Evolutionary conservation across 2,888 invertebrate genomes (phyloP).

Genomic region (Lobophora halterata): DNA sequence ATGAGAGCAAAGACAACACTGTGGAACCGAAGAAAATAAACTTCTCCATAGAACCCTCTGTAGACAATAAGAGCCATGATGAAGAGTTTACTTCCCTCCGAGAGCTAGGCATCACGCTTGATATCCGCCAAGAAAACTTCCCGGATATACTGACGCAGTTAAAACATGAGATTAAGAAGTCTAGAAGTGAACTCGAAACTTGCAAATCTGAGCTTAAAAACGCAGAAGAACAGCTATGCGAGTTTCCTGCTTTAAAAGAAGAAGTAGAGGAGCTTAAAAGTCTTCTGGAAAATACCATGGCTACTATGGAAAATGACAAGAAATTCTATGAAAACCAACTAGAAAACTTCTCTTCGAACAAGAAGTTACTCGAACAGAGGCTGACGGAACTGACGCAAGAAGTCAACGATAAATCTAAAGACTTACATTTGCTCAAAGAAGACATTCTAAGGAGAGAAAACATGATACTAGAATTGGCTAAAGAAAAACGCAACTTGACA

Average conservation of each 20-base stretch:
- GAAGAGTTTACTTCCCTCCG: conserved; percentile 76
- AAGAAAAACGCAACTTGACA: conserved; percentile 79
- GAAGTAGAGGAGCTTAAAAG: conserved; percentile 72
- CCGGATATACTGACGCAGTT: conserved; percentile 69
- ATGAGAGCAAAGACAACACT: conserved; percentile 57
- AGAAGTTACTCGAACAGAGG: conserved; percentile 77
- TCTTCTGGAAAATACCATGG: conserved; percentile 71
- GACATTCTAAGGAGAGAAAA: conserved; percentile 80
- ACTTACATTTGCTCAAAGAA: conserved; percentile 75
- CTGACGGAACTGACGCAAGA: conserved; percentile 80
- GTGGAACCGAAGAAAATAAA: conserved; percentile 74
- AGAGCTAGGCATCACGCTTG: conserved; percentile 74
- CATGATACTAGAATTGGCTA: conserved; percentile 79
- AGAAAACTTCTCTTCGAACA: conserved; percentile 75
- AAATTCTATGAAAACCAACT: conserved; percentile 79
- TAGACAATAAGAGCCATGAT: conserved; percentile 59
- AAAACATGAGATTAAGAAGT: conserved; percentile 78
- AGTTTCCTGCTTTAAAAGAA: conserved; percentile 74
- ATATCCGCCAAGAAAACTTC: conserved; percentile 66
- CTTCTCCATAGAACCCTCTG: conserved; percentile 61
- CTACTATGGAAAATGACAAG: conserved; percentile 77
- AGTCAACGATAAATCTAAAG: conserved; percentile 75
- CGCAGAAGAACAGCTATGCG: conserved; percentile 76
- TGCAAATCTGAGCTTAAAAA: conserved; percentile 77
- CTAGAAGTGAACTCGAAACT: conserved; percentile 76